Evolutionary conservation across 2,888 invertebrate species (phyloP).

Genomic region (Caprella mutica): DNA sequence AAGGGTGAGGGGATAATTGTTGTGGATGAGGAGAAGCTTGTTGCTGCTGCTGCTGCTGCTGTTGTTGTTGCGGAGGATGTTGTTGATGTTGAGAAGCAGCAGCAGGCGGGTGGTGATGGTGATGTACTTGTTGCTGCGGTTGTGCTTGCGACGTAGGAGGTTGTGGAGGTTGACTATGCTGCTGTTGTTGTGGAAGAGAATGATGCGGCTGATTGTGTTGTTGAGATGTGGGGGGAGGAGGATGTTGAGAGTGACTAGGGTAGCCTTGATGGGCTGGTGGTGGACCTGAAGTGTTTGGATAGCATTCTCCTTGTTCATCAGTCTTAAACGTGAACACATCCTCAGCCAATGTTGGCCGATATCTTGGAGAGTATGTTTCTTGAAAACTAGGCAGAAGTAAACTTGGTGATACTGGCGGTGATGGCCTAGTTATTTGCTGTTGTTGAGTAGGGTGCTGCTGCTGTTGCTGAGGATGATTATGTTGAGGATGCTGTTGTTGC

Average conservation of each 20-base stretch:
- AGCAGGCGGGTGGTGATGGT: slow-evolving; percentile 34
- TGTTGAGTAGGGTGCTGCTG: background rate
- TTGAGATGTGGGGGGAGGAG: slow-evolving; percentile 8
- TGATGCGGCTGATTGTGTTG: slow-evolving; percentile 24
- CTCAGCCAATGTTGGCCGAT: slow-evolving; percentile 24
- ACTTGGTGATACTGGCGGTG: slow-evolving; percentile 30
- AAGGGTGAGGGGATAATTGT: slow-evolving; percentile 10
- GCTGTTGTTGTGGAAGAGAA: slow-evolving; percentile 36
- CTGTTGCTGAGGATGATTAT: background rate
- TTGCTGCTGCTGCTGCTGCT: slow-evolving; percentile 34
- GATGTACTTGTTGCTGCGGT: slow-evolving; percentile 31
- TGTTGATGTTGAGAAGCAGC: slow-evolving; percentile 21
- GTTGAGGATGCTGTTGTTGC: background rate
- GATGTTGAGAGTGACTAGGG: slow-evolving; percentile 27
- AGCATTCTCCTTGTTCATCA: slow-evolving; percentile 25
- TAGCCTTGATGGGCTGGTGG: slow-evolving; percentile 33
- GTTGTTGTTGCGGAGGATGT: slow-evolving; percentile 34
- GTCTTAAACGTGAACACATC: slow-evolving; percentile 34
- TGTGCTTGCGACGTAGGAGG: too few relatives aligned
- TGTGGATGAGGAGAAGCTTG: slow-evolving; percentile 17
- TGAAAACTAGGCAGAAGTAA: slow-evolving; percentile 33
- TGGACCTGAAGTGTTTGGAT: slow-evolving; percentile 29
- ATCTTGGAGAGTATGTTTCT: slow-evolving; percentile 34
- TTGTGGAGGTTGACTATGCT: slow-evolving; percentile 12
- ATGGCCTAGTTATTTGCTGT: slow-evolving; percentile 9